Evolutionary conservation across 2,797 vertebrate species (phyloP), one percentile per base, ranked within the genome.

Genomic region (Amblyraja radiata): DNA sequence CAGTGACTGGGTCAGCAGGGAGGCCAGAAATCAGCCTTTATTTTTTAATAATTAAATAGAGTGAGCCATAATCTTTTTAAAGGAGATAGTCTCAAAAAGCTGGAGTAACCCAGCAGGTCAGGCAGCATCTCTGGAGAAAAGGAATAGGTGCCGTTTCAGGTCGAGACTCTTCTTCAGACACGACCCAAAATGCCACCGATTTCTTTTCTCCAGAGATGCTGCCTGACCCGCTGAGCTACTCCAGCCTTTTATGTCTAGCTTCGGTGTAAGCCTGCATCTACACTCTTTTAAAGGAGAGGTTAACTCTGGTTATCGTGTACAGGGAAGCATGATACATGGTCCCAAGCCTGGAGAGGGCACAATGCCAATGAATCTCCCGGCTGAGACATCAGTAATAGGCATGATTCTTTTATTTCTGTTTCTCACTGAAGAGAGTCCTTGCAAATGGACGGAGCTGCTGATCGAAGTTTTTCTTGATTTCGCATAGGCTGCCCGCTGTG

Each of bases 391-490:
- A 23, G 68, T 18, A 14, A 71, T 71, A 71, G 18, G 16, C 28
- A 11, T 11, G 1, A 7, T 39, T 76, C 90, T 93, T 93, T 80
- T 39, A 23, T n/a, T 93, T 80, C 46, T 39, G 61, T n/a, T 81
- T 93, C 93, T 93, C 77, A 88, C 25, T 93, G 58, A 36, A 90
- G 93, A 93, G 93, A 88, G 93, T 93, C 13, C 36, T 18, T 74
- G 32, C 32, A 92, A 58, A 6, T 0, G n/a, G 32, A 13, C 91
- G 71, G 14, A 65, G 28, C 93, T 25, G 83, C 58, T 58, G 7
- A 93, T 18, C 36, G 0, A 0, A 63, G 90, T 61, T 1, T 93
- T 23, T 39, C 14, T 76, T 93, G 1, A 68, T 76, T 1, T 90
- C 84, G 0, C 23, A 58, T 1, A 91, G 76, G 93, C 74, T 93